phyloP scores from a whole-genome alignment of 1,140 invertebrate species.

The Physella acuta region DNA sequence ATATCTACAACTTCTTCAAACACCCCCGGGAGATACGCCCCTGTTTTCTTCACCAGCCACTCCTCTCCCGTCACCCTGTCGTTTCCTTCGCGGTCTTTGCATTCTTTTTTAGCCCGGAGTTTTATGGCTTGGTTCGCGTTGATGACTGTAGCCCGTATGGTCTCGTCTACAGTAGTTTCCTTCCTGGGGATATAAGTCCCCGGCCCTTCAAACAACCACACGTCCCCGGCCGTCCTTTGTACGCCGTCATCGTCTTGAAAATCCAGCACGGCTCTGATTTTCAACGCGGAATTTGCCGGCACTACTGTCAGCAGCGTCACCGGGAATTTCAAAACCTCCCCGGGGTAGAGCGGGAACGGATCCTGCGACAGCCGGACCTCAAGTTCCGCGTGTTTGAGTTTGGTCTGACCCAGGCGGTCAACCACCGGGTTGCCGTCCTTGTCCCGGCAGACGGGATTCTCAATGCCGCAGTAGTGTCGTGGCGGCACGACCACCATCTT shows the following conservation, averaged over 20 bases:
- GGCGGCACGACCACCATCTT: constrained; percentile 61
- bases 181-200: constrained; percentile 61
- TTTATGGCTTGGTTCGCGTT: constrained; percentile 59
- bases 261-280: constrained; percentile 52
- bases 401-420: constrained; percentile 53
- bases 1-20: constrained; percentile 60
- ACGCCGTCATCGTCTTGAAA: constrained; percentile 50
- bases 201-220: constrained; percentile 62
- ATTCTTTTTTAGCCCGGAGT: constrained; percentile 55
- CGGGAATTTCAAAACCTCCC: constrained; percentile 44
- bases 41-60: constrained; percentile 60
- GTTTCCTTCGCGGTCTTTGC: constrained; percentile 53
- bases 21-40: constrained; percentile 60
- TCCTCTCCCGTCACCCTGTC: constrained; percentile 59
- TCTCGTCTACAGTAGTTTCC: constrained; percentile 57
- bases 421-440: constrained; percentile 41
- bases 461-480: constrained; percentile 58
- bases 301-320: constrained; percentile 55
- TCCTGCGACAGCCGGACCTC: constrained; percentile 60
- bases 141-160: constrained; percentile 53
- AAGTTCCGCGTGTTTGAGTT: constrained; percentile 55
- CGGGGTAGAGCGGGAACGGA: constrained; percentile 63
- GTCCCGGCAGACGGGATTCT: constrained; percentile 57
- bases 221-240: constrained; percentile 57
- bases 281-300: constrained; percentile 48